phyloP scores from a whole-genome alignment of 37 sponge, comb jelly and placozoan species.

The Diacarnus erythraeanus region DNA sequence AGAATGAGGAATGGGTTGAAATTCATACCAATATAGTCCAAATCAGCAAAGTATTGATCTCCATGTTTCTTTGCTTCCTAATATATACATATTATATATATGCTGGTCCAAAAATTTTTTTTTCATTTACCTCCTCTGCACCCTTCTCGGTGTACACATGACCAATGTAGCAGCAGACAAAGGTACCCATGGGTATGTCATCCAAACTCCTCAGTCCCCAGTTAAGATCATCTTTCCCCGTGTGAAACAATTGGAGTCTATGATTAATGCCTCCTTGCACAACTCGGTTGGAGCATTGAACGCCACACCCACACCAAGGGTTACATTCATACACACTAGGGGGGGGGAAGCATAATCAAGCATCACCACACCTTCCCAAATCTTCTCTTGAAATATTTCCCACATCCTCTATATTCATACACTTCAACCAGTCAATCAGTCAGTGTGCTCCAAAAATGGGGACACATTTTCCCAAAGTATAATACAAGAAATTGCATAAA shows the following conservation, averaged over 20 bases:
- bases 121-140: slow-evolving; percentile 57
- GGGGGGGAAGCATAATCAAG: neutral
- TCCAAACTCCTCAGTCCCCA: slow-evolving; percentile 88
- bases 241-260: slow-evolving; percentile 78
- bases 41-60: slow-evolving; percentile 90
- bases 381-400: too few relatives aligned
- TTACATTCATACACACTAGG: slow-evolving; percentile 91
- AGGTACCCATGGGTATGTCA: slow-evolving; percentile 90
- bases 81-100: neutral
- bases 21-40: slow-evolving; percentile 93
- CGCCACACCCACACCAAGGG: slow-evolving; percentile 62
- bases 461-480: neutral
- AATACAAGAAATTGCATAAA: neutral
- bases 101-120: neutral
- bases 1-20: too few relatives aligned
- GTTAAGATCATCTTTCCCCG: slow-evolving; percentile 42
- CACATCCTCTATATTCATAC: too few relatives aligned
- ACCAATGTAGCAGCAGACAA: slow-evolving; percentile 83
- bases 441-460: too few relatives aligned
- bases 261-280: slow-evolving; percentile 73
- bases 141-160: slow-evolving; percentile 65
- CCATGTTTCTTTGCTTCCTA: slow-evolving; percentile 39
- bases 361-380: too few relatives aligned
- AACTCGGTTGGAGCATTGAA: slow-evolving; percentile 78
- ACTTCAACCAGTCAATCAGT: too few relatives aligned